These are phyloP conservation scores for Capreolus pygargus DNA, from an alignment of 2,113 vertebrate genomes.

Conservation along the genomic window DNA sequence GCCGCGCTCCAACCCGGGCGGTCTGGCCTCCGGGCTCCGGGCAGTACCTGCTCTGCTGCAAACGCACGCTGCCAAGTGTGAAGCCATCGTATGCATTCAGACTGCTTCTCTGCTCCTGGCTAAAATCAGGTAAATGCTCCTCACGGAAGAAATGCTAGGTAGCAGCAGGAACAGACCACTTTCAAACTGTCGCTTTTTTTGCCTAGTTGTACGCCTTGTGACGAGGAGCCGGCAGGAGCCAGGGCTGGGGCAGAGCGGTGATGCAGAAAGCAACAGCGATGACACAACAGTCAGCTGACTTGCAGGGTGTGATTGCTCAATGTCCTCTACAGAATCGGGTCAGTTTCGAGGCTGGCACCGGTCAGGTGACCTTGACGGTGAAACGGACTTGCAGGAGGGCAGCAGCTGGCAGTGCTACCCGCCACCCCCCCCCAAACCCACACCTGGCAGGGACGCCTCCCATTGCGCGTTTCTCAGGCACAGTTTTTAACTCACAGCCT, in stretches of 20 bases:
- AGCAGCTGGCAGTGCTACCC: not conserved
- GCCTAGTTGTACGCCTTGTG: slow-evolving; percentile 80
- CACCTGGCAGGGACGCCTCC: slow-evolving; percentile 41
- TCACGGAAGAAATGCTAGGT: slow-evolving; percentile 28
- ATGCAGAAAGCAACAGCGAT: slow-evolving; percentile 85
- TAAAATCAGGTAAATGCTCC: slow-evolving; percentile 70
- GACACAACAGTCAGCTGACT: slow-evolving; percentile 94
- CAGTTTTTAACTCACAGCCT: slow-evolving; percentile 34
- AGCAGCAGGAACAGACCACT: slow-evolving; percentile 56
- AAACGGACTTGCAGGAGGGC: not conserved
- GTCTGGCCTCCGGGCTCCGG: slow-evolving; percentile 74
- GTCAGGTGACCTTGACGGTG: slow-evolving; percentile 78
- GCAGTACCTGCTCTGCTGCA: slow-evolving; percentile 79
- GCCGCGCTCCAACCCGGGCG: slow-evolving; percentile 74
- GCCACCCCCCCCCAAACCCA: not conserved
- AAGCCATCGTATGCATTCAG: slow-evolving; percentile 77
- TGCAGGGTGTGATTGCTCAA: slow-evolving; percentile 83
- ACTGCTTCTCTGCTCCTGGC: slow-evolving; percentile 78
- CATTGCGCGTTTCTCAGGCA: not conserved
- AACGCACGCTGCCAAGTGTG: slow-evolving; percentile 78
- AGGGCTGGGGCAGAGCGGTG: slow-evolving; percentile 84
- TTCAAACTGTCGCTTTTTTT: slow-evolving; percentile 74
- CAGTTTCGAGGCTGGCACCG: slow-evolving; percentile 81
- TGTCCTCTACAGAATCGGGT: slow-evolving; percentile 80
- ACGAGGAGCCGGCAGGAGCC: slow-evolving; percentile 82